A percentile compares a stretch with the other conserved stretches of the same genome.
Evolutionary conservation across 1,140 invertebrate genomes (phyloP).

Genomic region (Oncopeltus fasciatus): DNA sequence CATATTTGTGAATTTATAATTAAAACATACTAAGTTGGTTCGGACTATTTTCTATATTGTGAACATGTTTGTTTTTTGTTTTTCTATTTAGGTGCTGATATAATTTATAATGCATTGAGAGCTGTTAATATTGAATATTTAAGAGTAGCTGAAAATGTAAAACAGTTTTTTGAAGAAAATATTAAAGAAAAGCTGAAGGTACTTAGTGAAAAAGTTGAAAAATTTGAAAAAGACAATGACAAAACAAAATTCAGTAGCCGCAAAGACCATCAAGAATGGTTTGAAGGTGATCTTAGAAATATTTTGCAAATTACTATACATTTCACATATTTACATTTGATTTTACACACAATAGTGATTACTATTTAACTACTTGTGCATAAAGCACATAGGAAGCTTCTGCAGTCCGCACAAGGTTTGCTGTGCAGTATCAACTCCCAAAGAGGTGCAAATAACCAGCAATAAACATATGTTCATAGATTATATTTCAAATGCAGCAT

Average conservation of each 20-base stretch:
- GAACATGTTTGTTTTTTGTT: conserved; percentile 15
- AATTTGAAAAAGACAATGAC: conserved; percentile 2
- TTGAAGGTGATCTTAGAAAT: conserved; percentile 20
- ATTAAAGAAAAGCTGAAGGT: conserved; percentile 23
- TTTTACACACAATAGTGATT: no score
- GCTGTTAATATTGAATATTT: conserved; percentile 21
- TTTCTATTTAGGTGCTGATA: conserved; percentile 21
- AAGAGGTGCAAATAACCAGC: no score
- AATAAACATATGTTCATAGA: no score
- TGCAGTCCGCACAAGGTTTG: no score
- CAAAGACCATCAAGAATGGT: conserved; percentile 23
- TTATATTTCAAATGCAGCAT: no score
- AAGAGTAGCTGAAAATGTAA: conserved; percentile 17
- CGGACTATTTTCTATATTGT: not conserved
- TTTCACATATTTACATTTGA: no score
- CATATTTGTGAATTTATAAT: no score
- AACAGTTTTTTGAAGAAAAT: conserved; percentile 24
- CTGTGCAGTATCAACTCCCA: no score
- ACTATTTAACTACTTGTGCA: no score
- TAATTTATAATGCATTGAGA: conserved; percentile 23
- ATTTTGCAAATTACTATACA: no score
- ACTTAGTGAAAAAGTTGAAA: conserved; percentile 6
- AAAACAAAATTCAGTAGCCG: conserved; percentile 13
- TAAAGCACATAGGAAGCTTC: no score
- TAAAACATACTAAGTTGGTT: no score